A percentile compares a stretch with the other conserved stretches of the same genome.
phyloP scores from a whole-genome alignment of 2,888 invertebrate genomes.

The Eupeodes luniger region DNA sequence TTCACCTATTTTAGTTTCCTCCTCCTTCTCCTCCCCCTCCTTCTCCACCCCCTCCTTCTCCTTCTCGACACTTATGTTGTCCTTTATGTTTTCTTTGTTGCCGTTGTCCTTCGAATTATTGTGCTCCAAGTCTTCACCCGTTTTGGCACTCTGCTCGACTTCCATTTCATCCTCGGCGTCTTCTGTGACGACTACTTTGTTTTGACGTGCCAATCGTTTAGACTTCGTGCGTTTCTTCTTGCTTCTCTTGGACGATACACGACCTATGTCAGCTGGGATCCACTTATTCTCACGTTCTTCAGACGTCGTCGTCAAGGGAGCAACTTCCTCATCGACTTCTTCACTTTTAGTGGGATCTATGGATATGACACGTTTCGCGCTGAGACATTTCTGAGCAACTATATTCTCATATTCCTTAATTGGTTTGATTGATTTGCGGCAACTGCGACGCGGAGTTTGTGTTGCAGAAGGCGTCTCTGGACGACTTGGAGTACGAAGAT shows the following conservation, averaged over 20 bases:
- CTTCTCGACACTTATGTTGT: too few relatives aligned
- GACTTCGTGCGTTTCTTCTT: slow-evolving; percentile 67
- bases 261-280: slow-evolving; percentile 79
- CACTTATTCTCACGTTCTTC: slow-evolving; percentile 77
- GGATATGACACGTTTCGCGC: slow-evolving; percentile 2
- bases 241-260: slow-evolving; percentile 78
- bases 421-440: slow-evolving; percentile 81
- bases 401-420: slow-evolving; percentile 81
- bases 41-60: too few relatives aligned
- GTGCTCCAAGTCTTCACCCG: neutral
- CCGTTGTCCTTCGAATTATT: neutral
- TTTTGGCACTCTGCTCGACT: neutral
- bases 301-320: neutral
- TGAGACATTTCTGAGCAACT: slow-evolving; percentile 75
- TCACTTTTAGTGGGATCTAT: neutral
- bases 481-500: slow-evolving; percentile 46
- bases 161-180: neutral
- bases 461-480: neutral
- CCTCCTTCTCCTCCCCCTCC: neutral
- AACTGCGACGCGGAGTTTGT: slow-evolving; percentile 81
- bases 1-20: neutral
- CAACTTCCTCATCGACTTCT: slow-evolving; percentile 31
- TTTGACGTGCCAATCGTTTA: slow-evolving; percentile 32
- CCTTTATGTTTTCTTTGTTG: too few relatives aligned
- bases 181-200: slow-evolving; percentile 10